Conservation (phyloP, 2,797 vertebrate species). For the Lacerta agilis region DNA sequence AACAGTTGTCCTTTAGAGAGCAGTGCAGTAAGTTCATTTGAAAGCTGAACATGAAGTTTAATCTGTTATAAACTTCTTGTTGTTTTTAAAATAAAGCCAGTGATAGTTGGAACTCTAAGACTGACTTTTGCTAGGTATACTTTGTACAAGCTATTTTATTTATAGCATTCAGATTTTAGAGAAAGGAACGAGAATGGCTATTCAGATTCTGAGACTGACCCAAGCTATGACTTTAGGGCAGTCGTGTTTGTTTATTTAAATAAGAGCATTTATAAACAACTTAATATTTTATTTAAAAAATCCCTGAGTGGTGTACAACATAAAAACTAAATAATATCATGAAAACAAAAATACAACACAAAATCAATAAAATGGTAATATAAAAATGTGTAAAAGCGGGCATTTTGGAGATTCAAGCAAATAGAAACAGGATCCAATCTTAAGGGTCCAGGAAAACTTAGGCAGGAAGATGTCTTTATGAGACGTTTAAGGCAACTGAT, state of each 20-base stretch:
- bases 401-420: no score
- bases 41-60: neutral
- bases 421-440: no score
- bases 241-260: neutral
- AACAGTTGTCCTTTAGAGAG: neutral
- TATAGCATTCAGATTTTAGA: neutral
- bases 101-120: neutral
- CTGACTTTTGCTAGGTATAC: neutral
- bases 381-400: no score
- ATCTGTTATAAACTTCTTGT: neutral
- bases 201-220: neutral
- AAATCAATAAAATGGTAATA: no score
- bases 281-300: no score
- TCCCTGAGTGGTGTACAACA: no score
- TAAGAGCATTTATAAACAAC: no score
- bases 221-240: neutral
- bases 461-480: no score
- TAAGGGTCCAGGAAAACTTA: no score
- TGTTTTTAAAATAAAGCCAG: neutral
- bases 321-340: no score
- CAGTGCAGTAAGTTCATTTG: neutral
- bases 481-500: no score
- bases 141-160: neutral
- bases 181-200: neutral
- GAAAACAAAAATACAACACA: no score